Evolutionary conservation across 2,113 vertebrate species (phyloP).

Genomic region (Phyllopteryx taeniolatus): DNA sequence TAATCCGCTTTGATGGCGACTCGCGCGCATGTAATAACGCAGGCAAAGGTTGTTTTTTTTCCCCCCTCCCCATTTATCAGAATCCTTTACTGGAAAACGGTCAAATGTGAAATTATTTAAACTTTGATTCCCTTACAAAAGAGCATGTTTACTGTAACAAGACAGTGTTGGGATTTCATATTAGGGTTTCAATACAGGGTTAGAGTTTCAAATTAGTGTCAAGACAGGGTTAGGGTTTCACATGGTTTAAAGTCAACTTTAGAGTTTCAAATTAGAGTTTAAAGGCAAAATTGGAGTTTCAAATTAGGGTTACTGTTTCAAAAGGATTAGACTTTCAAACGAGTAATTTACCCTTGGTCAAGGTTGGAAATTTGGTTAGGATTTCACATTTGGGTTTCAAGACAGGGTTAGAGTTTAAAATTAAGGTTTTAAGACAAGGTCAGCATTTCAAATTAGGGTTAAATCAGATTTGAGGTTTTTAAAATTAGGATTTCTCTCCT

Average conservation of each 20-base stretch:
- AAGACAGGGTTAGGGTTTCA: not conserved
- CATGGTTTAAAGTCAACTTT: not conserved
- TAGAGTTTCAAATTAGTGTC: not conserved
- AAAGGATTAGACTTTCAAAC: not conserved
- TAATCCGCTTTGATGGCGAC: constrained; percentile 74
- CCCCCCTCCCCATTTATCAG: not conserved
- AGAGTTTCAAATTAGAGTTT: not conserved
- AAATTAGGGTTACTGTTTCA: not conserved
- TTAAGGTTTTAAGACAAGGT: too few relatives aligned
- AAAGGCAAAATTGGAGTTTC: not conserved
- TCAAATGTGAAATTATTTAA: not conserved
- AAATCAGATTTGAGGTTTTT: too few relatives aligned
- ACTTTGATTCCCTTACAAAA: not conserved
- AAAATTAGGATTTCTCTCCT: too few relatives aligned
- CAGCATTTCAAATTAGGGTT: too few relatives aligned
- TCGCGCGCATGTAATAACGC: constrained; percentile 70
- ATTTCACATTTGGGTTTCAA: too few relatives aligned
- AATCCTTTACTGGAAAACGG: constrained; percentile 22
- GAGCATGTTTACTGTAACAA: not conserved
- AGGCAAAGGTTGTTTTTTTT: constrained; percentile 41
- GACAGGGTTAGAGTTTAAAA: too few relatives aligned
- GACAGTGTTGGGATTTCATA: not conserved
- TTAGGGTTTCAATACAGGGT: not conserved
- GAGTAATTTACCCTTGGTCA: not conserved
- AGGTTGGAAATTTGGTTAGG: not conserved